These are phyloP conservation scores for Agrypnus murinus DNA, from an alignment of 2,888 invertebrate genomes.

Conservation along the genomic window DNA sequence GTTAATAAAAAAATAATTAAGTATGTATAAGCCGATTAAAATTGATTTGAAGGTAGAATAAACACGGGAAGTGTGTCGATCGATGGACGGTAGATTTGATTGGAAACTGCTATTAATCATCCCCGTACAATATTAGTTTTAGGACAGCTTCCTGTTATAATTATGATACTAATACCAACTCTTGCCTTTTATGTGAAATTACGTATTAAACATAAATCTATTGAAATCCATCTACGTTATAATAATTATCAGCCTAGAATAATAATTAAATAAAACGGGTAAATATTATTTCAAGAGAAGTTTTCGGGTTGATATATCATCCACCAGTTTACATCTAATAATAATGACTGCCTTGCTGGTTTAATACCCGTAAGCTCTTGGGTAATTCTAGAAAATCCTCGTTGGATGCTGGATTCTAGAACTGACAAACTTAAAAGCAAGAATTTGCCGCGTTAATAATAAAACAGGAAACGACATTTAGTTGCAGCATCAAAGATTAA, in stretches of 20 bases:
- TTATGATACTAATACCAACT: background rate
- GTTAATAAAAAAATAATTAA: constrained; percentile 37
- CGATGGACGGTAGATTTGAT: constrained; percentile 8
- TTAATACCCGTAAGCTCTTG: constrained; percentile 2
- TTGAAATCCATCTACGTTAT: background rate
- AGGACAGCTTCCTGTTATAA: constrained; percentile 9
- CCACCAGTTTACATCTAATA: background rate
- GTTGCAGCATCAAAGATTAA: too few species aligned
- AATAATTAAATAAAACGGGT: too few species aligned
- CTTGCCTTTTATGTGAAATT: background rate
- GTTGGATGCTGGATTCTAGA: background rate
- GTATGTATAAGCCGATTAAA: constrained; percentile 16
- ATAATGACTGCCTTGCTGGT: background rate
- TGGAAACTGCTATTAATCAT: constrained; percentile 32
- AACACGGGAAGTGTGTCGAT: constrained; percentile 7
- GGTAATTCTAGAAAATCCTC: constrained; percentile 5
- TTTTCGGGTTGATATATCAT: background rate
- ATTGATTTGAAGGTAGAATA: background rate
- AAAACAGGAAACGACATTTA: too few species aligned
- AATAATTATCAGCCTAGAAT: too few species aligned
- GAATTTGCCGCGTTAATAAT: too few species aligned
- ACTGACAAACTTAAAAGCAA: background rate
- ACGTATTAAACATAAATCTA: background rate
- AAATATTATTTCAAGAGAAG: too few species aligned
- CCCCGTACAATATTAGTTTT: constrained; percentile 2